Percentiles rank a stretch among this genome's conserved stretches.
These are phyloP conservation scores for Tethea ocularis DNA, from an alignment of 2,888 invertebrate genomes.

Conservation along the genomic window DNA sequence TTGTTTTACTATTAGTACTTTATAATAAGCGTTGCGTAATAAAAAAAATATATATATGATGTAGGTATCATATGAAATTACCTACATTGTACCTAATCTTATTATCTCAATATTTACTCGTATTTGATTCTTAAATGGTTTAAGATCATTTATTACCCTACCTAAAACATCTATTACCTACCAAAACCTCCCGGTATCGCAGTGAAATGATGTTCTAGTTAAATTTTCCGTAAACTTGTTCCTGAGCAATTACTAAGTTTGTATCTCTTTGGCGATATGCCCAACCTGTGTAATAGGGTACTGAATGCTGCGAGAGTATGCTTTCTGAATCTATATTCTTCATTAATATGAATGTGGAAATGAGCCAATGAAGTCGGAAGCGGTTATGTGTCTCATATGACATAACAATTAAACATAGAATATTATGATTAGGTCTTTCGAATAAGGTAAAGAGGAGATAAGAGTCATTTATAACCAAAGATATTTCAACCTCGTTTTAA, in stretches of 20 bases:
- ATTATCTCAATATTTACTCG: too few species aligned
- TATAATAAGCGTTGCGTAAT: too few species aligned
- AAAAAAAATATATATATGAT: too few species aligned
- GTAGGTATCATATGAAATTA: too few species aligned
- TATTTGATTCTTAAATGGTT: too few species aligned
- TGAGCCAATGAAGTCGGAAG: slow-evolving; percentile 19
- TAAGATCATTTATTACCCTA: neutral
- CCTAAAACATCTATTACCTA: neutral
- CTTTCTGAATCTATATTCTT: slow-evolving; percentile 28
- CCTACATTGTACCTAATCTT: too few species aligned
- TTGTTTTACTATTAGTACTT: too few species aligned
- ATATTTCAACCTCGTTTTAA: too few species aligned
- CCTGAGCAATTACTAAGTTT: slow-evolving; percentile 49
- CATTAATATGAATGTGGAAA: slow-evolving; percentile 32
- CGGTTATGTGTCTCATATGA: slow-evolving; percentile 10
- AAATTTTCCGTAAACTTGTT: slow-evolving; percentile 30
- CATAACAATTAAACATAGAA: slow-evolving; percentile 4
- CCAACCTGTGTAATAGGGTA: slow-evolving; percentile 32
- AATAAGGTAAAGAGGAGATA: neutral
- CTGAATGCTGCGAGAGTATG: slow-evolving; percentile 31
- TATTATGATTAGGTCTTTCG: neutral
- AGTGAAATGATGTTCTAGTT: slow-evolving; percentile 13
- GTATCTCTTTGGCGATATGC: slow-evolving; percentile 51
- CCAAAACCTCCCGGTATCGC: neutral
- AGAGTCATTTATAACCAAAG: neutral